These are phyloP conservation scores for Eristalis pertinax DNA, from an alignment of 2,888 invertebrate species.

Conservation along the genomic window DNA sequence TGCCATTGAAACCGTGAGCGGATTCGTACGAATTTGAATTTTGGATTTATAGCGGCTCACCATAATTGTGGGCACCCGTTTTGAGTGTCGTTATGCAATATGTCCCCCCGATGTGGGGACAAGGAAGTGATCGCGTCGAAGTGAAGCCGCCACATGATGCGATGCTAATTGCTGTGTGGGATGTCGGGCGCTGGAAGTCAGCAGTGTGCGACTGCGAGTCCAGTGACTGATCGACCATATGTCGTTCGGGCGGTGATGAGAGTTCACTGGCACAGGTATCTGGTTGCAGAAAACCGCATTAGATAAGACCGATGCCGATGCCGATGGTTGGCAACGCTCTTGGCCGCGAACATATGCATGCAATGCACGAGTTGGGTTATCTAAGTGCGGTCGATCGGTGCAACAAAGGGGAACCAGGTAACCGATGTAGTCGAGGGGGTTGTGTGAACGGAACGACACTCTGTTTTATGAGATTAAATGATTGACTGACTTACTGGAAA, in stretches of 20 bases:
- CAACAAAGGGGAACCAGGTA: background rate
- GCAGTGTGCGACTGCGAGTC: background rate
- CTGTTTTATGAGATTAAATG: background rate
- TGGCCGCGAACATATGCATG: background rate
- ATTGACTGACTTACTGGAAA: background rate
- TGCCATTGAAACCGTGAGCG: slow-evolving; percentile 54
- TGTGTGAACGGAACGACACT: no score
- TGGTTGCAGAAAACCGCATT: slow-evolving; percentile 19
- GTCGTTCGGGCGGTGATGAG: background rate
- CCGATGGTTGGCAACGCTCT: background rate
- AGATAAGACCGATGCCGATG: background rate
- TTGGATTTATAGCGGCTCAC: slow-evolving; percentile 24
- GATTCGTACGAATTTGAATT: slow-evolving; percentile 18
- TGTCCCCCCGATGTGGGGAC: background rate
- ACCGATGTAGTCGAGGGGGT: background rate
- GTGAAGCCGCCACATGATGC: background rate
- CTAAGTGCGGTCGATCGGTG: background rate
- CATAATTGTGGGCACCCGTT: background rate
- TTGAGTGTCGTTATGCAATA: slow-evolving; percentile 8
- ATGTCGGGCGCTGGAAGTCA: background rate
- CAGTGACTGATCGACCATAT: background rate
- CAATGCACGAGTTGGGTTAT: background rate
- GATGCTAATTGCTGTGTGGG: background rate
- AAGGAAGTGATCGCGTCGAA: slow-evolving; percentile 31
- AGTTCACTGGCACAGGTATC: slow-evolving; percentile 8